phyloP scores from a whole-genome alignment of 2,888 invertebrate genomes.

The Oegoconia quadripuncta region DNA sequence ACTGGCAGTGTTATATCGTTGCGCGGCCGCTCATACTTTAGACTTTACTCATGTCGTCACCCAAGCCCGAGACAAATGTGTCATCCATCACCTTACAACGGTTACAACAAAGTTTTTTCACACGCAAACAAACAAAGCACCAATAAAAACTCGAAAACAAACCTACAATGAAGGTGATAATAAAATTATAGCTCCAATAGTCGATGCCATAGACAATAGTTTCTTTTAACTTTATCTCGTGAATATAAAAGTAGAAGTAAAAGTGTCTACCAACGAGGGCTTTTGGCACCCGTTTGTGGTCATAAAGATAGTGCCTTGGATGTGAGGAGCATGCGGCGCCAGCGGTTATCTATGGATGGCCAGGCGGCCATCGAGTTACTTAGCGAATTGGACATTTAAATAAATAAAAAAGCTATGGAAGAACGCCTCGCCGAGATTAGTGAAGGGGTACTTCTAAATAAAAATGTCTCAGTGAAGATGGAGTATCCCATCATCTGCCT shows the following conservation, averaged over 20 bases:
- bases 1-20: too few species aligned
- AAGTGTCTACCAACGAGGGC: conserved; percentile 67
- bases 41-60: too few species aligned
- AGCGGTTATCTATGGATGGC: conserved; percentile 32
- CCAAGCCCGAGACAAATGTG: background rate
- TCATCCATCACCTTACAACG: background rate
- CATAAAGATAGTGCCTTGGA: conserved; percentile 40
- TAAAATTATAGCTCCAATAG: conserved; percentile 39
- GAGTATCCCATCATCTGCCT: too few species aligned
- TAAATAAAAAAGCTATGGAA: too few species aligned
- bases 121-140: conserved; percentile 17
- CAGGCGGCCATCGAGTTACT: conserved; percentile 6
- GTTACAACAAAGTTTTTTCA: background rate
- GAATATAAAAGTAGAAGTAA: conserved; percentile 61
- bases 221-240: conserved; percentile 43
- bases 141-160: conserved; percentile 33
- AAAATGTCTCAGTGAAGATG: too few species aligned
- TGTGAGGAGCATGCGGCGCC: conserved; percentile 52
- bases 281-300: conserved; percentile 68
- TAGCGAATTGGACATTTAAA: conserved; percentile 9
- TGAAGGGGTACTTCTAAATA: too few species aligned
- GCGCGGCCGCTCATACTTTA: too few species aligned
- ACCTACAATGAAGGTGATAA: conserved; percentile 67
- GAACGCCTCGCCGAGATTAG: too few species aligned
- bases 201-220: conserved; percentile 20